Conservation (phyloP, 2,113 vertebrate genomes). For the Clarias magur region DNA sequence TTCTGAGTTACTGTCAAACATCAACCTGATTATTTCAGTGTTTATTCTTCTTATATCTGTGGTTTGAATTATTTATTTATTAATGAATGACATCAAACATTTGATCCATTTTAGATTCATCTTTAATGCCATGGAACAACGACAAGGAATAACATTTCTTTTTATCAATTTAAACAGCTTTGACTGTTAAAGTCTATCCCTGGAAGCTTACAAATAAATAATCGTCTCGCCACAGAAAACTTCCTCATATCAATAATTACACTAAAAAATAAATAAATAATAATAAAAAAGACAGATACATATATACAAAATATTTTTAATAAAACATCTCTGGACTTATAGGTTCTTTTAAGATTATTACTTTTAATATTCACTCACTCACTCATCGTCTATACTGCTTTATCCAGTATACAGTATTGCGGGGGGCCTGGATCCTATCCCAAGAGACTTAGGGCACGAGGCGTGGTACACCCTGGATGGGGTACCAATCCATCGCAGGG, state of each 20-base stretch:
- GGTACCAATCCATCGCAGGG: no score
- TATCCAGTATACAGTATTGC: no score
- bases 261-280: no score
- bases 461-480: no score
- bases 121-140: background rate
- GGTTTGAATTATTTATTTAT: background rate
- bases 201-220: background rate
- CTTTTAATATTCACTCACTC: no score
- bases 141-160: background rate
- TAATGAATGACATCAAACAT: background rate
- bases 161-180: background rate
- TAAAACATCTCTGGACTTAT: background rate
- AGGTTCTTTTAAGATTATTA: background rate
- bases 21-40: background rate
- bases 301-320: no score
- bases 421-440: no score
- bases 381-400: no score
- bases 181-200: background rate
- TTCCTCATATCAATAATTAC: background rate
- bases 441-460: no score
- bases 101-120: background rate
- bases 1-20: background rate
- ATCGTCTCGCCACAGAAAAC: background rate
- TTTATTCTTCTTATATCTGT: background rate
- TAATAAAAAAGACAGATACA: background rate